Base-by-base conservation (phyloP, 2,113 vertebrate species). In the Seriola aureovittata region DNA sequence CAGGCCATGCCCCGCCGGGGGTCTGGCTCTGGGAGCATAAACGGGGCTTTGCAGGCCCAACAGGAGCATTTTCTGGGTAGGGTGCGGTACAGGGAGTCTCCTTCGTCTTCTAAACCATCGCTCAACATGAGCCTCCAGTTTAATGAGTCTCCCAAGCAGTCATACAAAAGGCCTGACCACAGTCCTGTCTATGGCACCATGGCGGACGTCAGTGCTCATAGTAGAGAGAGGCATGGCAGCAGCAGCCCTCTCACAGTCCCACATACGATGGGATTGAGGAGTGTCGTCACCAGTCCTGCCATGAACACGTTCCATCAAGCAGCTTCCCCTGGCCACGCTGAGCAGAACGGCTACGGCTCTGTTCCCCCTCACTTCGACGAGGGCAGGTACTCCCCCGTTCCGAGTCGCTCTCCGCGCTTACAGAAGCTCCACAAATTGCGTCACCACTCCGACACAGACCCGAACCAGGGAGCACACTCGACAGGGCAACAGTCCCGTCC, bases 391-490 rank as follows among this genome's bases (percentile, higher is more conserved):
- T 96, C 96, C 42, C 94, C 96, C 0, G 16, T 84, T 48, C 89
- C 86, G n/a, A 94, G 93, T 8, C 91, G 87, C 48, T 93, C 89
- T 29, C 78, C 92, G 2, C 90, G 52, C 55, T 70, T 90, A 42
- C 95, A 94, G 55, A 96, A 92, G 71, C 84, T 87, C 4, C 90
- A 91, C 3, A 92, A 91, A 75, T 71, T 71, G 1, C 92, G 78
- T 5, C 96, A 96, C 68, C 95, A 92, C n/a, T 95, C 95, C 8
- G 96, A 96, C 68, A 93, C 95, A 4, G 94, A 97, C 80, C 92
- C 96, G 8, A 96, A 96, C 86, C 96, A 95, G 68, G 79, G 93
- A 17, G 80, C 89, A 0, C 92, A 94, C 23, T 90, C 90, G 4
- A 87, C 92, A 6, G 77, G 86, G 60, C 91, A 89, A 13, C 80